Evolutionary conservation across 2,888 invertebrate genomes (phyloP), one percentile per base, ranked within the genome.

Genomic region (Callyntrura sp.): DNA sequence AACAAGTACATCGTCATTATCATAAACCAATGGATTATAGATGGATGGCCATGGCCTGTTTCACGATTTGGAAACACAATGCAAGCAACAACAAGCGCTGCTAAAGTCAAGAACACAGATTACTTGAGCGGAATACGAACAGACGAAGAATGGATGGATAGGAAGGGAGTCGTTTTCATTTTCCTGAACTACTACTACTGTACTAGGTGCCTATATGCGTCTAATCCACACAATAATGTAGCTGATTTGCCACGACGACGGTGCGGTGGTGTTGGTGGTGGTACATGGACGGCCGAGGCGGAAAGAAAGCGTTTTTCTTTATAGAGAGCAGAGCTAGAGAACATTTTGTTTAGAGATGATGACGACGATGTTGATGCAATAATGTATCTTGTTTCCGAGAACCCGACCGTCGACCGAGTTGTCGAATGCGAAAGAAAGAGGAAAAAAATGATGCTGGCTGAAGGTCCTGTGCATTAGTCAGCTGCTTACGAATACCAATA

Each of bases 11-110:
- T 51, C 12, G 0, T 28, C 28, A 65, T 65, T 65, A 65, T 11
- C 14, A 35, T 43, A 17, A 70, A 70, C n/a, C 35, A 9, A 35
- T 65, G 23, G 12, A 35, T 8, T 28, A 28, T 65, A 11, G 43
- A 70, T 23, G 23, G 20, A 73, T 78, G 78, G 51, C 78, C 78
- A 51, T 78, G 78, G 78, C 78, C 78, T 78, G 78, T 78, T 78
- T 78, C 78, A 78, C 51, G n/a, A 78, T 43, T 76, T 55, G 76
- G 23, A 51, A 51, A 76, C 17, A 51, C 25, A 48, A 28, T 23
- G 17, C 45, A 0, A 25, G 17, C 25, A 78, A 8, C 23, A 51
- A 35, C 3, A 4, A 35, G 6, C 35, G 6, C 35, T 6, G n/a
- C n/a, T n/a, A n/a, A n/a, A 55, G 55, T 14, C 55, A 2, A 55